Evolutionary conservation across 2,797 vertebrate species (phyloP), one percentile per base, ranked within the genome.

Genomic region (Molossus alvarezi): DNA sequence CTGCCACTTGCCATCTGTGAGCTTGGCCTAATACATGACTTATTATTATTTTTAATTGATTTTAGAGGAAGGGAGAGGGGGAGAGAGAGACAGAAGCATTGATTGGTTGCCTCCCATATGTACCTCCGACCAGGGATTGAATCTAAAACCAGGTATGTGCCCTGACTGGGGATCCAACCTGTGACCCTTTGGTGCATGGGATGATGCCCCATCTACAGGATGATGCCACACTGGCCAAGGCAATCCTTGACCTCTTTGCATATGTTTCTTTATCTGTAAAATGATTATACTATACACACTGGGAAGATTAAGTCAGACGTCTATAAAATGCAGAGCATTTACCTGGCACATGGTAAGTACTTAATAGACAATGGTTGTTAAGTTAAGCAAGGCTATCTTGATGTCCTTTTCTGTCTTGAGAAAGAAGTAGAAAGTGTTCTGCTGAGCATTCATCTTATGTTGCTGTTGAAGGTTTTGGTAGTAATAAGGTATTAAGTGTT

Each of bases 371-470:
- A 41, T 84, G 53, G n/a, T 57, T 67, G 51, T 95, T 94, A 13
- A 60, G 12, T 88, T 79, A 80, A 86, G 10, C 48, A 88, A 77
- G 1, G 62, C 25, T 96, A 80, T 92, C 55, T 73, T 25, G 53
- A 84, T 87, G 62, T 91, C 57, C 57, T 82, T 55, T 73, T 67
- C 72, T 92, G 60, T 11, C 53, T 90, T 73, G 60, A 91, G 51
- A 93, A 91, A 93, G 64, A 93, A 84, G 62, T 3, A 91, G 86
- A 93, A 88, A 76, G 73, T 76, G 25, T 58, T 96, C 93, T 71
- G 37, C 57, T 79, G 17, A 88, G 23, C 14, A n/a, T 58, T 93
- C 18, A 45, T 86, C 55, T 65, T 84, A n/a, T 20, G 45, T 77
- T 84, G 29, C 20, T 81, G 62, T 14, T 83, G 18, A 51, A 90